A percentile compares a stretch with the other conserved stretches of the same genome.
phyloP scores from a whole-genome alignment of 2,797 vertebrate species.

The Champsocephalus esox region DNA sequence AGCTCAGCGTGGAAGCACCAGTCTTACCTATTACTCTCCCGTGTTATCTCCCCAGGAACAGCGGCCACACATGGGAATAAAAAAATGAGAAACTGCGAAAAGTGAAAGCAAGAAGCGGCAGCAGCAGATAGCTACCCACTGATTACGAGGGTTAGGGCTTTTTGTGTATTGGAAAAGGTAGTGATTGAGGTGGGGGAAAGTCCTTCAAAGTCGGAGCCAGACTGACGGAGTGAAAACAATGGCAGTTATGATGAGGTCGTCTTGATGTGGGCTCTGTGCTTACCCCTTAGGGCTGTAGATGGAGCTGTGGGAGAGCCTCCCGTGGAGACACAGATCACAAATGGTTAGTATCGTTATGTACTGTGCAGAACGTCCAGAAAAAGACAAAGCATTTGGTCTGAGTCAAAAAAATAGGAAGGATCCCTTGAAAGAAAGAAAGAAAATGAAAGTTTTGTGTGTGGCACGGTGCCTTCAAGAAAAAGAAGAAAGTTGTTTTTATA shows the following conservation, averaged over 20 bases:
- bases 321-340: conserved; percentile 67
- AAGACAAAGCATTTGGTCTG: conserved; percentile 49
- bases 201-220: conserved; percentile 59
- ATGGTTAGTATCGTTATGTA: conserved; percentile 37
- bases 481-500: conserved; percentile 51
- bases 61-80: conserved; percentile 1
- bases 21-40: conserved; percentile 58
- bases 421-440: neutral
- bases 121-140: conserved; percentile 45
- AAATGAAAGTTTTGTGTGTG: conserved; percentile 24
- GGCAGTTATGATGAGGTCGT: conserved; percentile 67
- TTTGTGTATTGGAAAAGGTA: conserved; percentile 49
- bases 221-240: conserved; percentile 68
- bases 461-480: conserved; percentile 23
- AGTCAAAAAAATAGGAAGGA: conserved; percentile 18
- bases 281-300: conserved; percentile 51
- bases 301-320: conserved; percentile 59
- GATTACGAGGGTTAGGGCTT: conserved; percentile 64
- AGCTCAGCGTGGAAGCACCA: conserved; percentile 62
- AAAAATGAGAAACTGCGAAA: conserved; percentile 10
- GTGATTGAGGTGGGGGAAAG: conserved; percentile 48
- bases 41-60: conserved; percentile 40
- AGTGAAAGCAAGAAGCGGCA: conserved; percentile 13
- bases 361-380: conserved; percentile 42
- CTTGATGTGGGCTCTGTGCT: conserved; percentile 60